Percentiles rank a stretch among this genome's conserved stretches.
These are phyloP conservation scores for Cheilosia urbana DNA, from an alignment of 2,888 invertebrate species.

Conservation along the genomic window DNA sequence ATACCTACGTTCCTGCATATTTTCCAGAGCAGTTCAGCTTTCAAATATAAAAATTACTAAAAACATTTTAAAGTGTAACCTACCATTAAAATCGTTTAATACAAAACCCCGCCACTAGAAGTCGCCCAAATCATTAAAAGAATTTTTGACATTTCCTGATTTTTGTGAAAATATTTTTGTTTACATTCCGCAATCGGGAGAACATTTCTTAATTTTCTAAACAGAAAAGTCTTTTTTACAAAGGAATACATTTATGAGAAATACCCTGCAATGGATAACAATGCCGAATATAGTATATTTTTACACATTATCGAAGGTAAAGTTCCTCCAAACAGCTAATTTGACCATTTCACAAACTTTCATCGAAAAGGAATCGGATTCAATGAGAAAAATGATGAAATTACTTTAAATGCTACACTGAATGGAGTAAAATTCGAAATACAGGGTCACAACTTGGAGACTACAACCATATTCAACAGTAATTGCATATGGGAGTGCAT, in stretches of 20 bases:
- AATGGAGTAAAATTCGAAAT: conserved; percentile 89
- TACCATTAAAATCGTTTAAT: not conserved
- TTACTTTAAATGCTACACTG: conserved; percentile 86
- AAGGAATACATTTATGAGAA: not conserved
- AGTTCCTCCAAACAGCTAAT: not conserved
- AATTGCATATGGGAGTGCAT: conserved; percentile 92
- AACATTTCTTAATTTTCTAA: conserved; percentile 10
- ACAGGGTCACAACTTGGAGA: conserved; percentile 86
- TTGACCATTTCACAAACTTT: not conserved
- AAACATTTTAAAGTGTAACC: not conserved
- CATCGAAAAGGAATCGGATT: conserved; percentile 85
- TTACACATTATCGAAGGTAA: conserved; percentile 82
- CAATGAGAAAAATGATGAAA: conserved; percentile 84
- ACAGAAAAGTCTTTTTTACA: not conserved
- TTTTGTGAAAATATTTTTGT: conserved; percentile 43
- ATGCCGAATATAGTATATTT: conserved; percentile 79
- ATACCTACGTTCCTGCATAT: too few relatives aligned
- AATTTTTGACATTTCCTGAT: conserved; percentile 1
- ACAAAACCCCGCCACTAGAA: conserved; percentile 19
- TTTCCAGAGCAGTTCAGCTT: too few relatives aligned
- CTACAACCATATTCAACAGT: conserved; percentile 88
- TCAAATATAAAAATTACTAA: too few relatives aligned
- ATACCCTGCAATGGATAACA: conserved; percentile 23
- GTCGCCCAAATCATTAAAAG: not conserved
- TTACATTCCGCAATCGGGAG: conserved; percentile 45